Evolutionary conservation across 2,113 vertebrate genomes (phyloP).

Genomic region (Larimichthys polyactis): DNA sequence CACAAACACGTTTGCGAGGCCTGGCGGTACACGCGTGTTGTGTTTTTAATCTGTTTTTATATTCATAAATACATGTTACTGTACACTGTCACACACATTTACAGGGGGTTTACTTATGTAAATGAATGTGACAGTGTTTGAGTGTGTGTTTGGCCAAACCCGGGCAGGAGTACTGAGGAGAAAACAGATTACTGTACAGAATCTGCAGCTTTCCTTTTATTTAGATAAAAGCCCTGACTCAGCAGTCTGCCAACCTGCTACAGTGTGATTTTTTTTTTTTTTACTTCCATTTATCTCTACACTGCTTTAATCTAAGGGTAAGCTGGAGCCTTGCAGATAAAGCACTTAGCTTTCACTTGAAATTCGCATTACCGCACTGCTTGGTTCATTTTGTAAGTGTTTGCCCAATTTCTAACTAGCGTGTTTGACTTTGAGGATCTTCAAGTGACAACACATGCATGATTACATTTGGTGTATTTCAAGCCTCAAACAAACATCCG

Average conservation of each 20-base stretch:
- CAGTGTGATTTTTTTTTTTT: neutral
- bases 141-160: constrained; percentile 22
- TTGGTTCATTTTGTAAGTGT: constrained; percentile 18
- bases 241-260: constrained; percentile 43
- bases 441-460: no score
- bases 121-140: constrained; percentile 13
- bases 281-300: constrained; percentile 42
- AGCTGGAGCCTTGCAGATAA: constrained; percentile 51
- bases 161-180: constrained; percentile 15
- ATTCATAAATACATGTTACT: neutral
- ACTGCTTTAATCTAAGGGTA: constrained; percentile 43
- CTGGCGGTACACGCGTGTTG: neutral
- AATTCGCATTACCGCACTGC: constrained; percentile 18
- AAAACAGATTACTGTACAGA: constrained; percentile 45
- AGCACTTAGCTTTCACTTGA: constrained; percentile 43
- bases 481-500: no score
- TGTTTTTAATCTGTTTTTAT: neutral
- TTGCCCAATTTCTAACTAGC: neutral
- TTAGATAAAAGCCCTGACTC: constrained; percentile 45
- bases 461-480: no score
- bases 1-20: neutral
- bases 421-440: no score
- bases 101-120: neutral
- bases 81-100: neutral
- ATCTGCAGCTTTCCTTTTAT: constrained; percentile 31